Evolutionary conservation across 2,888 invertebrate genomes (phyloP).

Genomic region (Cantharis rufa): DNA sequence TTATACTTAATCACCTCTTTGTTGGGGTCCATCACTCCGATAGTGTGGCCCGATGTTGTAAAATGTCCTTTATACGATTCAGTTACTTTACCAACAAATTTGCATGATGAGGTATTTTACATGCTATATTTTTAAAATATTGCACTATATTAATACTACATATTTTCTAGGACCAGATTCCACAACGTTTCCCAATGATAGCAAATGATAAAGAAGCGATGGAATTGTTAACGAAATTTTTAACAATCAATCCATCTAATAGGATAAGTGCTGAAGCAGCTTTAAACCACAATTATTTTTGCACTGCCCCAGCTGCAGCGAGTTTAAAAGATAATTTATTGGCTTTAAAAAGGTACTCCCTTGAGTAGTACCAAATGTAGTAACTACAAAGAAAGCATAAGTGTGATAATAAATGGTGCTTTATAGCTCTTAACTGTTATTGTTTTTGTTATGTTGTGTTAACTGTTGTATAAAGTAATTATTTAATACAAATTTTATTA

Average conservation of each 20-base stretch:
- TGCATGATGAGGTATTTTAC: background rate
- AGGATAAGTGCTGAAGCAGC: background rate
- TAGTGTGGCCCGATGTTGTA: background rate
- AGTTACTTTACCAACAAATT: background rate
- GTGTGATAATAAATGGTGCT: no score
- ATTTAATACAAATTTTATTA: no score
- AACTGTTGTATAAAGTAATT: no score
- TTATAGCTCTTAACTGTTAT: no score
- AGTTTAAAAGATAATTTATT: no score
- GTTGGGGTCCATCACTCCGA: background rate
- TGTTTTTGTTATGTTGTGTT: no score
- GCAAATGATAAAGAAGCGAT: background rate
- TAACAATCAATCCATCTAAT: background rate
- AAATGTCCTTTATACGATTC: background rate
- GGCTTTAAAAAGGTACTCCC: no score
- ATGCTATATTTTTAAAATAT: background rate
- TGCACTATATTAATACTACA: background rate
- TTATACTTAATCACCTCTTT: conserved; percentile 50
- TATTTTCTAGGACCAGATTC: background rate
- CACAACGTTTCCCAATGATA: background rate
- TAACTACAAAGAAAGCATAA: no score
- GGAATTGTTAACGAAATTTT: background rate
- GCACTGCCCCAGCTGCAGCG: no score
- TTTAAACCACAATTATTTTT: background rate
- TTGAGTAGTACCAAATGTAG: no score